phyloP scores from a whole-genome alignment of 92 coral and sea anemone species.

The Scolanthus callimorphus region DNA sequence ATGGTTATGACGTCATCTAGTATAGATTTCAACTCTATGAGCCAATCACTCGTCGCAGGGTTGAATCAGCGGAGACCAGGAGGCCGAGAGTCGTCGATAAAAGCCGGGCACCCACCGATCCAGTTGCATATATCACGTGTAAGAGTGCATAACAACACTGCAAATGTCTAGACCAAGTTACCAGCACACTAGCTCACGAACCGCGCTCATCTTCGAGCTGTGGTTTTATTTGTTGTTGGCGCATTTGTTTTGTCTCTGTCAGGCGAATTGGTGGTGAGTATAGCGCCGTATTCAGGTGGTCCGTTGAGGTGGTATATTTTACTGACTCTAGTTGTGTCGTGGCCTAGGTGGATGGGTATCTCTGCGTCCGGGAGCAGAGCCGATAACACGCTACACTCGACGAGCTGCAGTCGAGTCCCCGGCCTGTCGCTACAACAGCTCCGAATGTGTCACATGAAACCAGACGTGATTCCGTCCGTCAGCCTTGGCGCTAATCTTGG shows the following conservation, averaged over 20 bases:
- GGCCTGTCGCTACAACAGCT: constrained; percentile 82
- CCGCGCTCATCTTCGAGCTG: constrained; percentile 37
- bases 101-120: too few species aligned
- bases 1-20: constrained; percentile 13
- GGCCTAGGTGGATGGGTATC: constrained; percentile 81
- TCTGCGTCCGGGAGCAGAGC: constrained; percentile 55
- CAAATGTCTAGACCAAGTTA: too few species aligned
- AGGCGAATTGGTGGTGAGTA: too few species aligned
- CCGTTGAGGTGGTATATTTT: not conserved
- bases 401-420: constrained; percentile 70
- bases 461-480: constrained; percentile 89
- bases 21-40: constrained; percentile 28
- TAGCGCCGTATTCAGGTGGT: too few species aligned
- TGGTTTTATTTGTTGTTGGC: constrained; percentile 5
- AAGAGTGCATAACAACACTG: too few species aligned
- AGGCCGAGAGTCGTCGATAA: not conserved
- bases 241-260: not conserved
- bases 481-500: constrained; percentile 79
- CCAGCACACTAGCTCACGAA: not conserved
- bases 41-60: constrained; percentile 19
- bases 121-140: too few species aligned
- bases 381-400: constrained; percentile 9
- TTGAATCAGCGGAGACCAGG: not conserved
- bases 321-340: constrained; percentile 19
- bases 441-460: constrained; percentile 75